These are phyloP conservation scores for Lampris incognitus DNA, from an alignment of 2,113 vertebrate species.

Conservation along the genomic window DNA sequence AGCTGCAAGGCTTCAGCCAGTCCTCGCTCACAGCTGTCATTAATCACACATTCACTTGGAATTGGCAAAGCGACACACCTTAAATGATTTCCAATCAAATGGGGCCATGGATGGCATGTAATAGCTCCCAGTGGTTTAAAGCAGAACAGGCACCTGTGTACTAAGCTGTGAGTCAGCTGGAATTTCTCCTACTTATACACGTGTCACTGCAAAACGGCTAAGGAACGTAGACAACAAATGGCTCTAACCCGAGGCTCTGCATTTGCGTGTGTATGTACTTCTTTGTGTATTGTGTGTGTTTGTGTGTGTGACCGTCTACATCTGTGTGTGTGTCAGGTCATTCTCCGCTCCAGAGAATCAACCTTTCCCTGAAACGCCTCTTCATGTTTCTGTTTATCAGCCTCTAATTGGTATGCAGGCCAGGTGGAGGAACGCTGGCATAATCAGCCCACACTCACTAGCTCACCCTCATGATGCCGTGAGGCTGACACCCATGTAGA, in stretches of 20 bases:
- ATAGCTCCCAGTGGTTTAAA: not conserved
- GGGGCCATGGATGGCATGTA: conserved; percentile 13
- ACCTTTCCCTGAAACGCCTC: conserved; percentile 32
- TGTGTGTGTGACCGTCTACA: not conserved
- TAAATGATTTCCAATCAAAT: conserved; percentile 50
- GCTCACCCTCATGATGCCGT: conserved; percentile 40
- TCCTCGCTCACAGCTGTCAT: conserved; percentile 12
- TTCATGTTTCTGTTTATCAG: conserved; percentile 56
- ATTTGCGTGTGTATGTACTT: not conserved
- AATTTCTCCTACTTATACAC: conserved; percentile 12
- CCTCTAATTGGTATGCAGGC: conserved; percentile 57
- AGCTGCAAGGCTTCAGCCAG: not conserved
- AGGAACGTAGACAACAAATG: conserved; percentile 27
- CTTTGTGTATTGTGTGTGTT: not conserved
- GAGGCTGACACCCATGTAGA: conserved; percentile 34
- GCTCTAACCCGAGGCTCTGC: conserved; percentile 26
- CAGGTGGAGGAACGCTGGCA: conserved; percentile 27
- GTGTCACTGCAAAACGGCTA: conserved; percentile 16
- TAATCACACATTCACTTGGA: conserved; percentile 57
- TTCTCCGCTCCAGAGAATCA: conserved; percentile 15
- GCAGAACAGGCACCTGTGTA: not conserved
- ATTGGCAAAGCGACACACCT: conserved; percentile 34
- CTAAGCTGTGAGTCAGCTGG: not conserved
- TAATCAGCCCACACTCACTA: not conserved
- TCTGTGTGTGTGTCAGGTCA: conserved; percentile 36